Conservation (phyloP, 2,797 vertebrate species). For the Rhadinocentrus ornatus region DNA sequence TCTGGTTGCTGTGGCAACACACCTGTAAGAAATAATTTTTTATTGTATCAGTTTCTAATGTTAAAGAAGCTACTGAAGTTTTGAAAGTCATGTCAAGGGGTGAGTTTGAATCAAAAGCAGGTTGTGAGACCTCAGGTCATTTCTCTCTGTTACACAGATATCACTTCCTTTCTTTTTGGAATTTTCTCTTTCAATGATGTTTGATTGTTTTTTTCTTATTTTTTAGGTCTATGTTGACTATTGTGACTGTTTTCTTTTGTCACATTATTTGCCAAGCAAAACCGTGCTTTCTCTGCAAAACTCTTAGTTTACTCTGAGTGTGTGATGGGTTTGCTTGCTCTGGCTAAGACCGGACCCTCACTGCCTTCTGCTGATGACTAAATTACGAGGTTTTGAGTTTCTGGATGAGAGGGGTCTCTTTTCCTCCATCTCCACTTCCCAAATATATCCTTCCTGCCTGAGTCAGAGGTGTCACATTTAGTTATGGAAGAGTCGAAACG, state of each 20-base stretch:
- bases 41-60: no score
- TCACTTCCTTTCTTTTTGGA: no score
- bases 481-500: slow-evolving; percentile 55
- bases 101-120: no score
- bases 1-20: no score
- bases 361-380: slow-evolving; percentile 71
- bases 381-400: slow-evolving; percentile 75
- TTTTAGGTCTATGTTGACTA: slow-evolving; percentile 21
- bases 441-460: slow-evolving; percentile 65
- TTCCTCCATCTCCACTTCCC: slow-evolving; percentile 45
- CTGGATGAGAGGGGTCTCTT: slow-evolving; percentile 55
- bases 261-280: slow-evolving; percentile 48
- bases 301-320: slow-evolving; percentile 17
- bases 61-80: no score
- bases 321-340: slow-evolving; percentile 62
- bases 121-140: neutral
- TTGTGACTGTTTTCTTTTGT: slow-evolving; percentile 33
- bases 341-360: slow-evolving; percentile 70
- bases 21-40: no score
- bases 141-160: no score
- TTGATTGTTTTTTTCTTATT: neutral
- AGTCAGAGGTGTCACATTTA: slow-evolving; percentile 65
- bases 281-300: slow-evolving; percentile 36
- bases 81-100: no score
- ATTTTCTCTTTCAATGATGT: no score